Evolutionary conservation across 35 echinoderm and acorn worm species (phyloP).

Genomic region (Patiria miniata): DNA sequence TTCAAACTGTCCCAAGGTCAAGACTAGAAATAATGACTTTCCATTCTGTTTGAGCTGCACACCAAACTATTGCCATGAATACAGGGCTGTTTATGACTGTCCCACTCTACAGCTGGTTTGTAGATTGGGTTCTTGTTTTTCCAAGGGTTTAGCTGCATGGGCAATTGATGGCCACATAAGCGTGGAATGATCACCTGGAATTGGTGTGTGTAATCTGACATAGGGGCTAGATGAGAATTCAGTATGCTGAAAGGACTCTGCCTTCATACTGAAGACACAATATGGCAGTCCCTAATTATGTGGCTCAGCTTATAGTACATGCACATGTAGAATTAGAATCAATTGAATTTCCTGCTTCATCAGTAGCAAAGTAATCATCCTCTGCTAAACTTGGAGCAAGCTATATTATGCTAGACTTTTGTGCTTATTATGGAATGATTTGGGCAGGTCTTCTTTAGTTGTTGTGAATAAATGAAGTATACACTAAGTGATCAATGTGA

Average conservation of each 20-base stretch:
- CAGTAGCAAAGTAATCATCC: conserved; percentile 6
- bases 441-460: too few relatives aligned
- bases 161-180: conserved; percentile 28
- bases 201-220: conserved; percentile 31
- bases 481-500: too few relatives aligned
- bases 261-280: conserved; percentile 3
- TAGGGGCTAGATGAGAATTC: not conserved
- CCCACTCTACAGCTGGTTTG: conserved; percentile 8
- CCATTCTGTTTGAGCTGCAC: not conserved
- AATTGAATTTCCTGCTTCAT: conserved; percentile 29
- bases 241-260: not conserved
- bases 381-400: not conserved
- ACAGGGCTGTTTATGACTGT: conserved; percentile 7
- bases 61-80: not conserved
- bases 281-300: not conserved
- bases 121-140: conserved; percentile 15
- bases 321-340: not conserved
- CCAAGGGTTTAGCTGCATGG: conserved; percentile 30
- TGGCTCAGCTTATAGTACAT: not conserved
- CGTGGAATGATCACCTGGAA: conserved; percentile 32
- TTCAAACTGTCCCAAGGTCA: conserved; percentile 18
- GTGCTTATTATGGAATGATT: too few relatives aligned
- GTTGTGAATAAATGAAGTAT: too few relatives aligned
- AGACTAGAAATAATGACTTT: conserved; percentile 11
- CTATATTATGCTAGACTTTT: not conserved